Evolutionary conservation across 2,113 vertebrate species (phyloP).

Genomic region (Salvelinus namaycush): DNA sequence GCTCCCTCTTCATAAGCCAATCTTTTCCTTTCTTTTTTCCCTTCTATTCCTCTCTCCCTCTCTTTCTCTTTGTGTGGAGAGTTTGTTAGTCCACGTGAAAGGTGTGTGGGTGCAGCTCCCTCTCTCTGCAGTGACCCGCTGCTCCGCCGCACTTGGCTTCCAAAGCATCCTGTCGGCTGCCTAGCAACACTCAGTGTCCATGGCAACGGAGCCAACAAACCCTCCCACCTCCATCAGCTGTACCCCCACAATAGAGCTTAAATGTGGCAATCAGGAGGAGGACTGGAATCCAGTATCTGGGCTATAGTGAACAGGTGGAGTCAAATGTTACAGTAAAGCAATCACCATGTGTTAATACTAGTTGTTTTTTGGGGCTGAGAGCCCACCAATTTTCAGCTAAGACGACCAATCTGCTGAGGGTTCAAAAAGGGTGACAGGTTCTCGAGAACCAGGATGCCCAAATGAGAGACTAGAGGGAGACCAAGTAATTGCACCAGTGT

Average conservation of each 20-base stretch:
- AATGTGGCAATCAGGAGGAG: conserved; percentile 63
- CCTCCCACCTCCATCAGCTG: conserved; percentile 62
- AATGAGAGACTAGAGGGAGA: neutral
- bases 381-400: too few species aligned
- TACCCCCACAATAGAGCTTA: conserved; percentile 68
- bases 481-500: neutral
- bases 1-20: neutral
- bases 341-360: conserved; percentile 15
- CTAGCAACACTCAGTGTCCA: conserved; percentile 77
- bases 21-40: conserved; percentile 3
- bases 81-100: conserved; percentile 51
- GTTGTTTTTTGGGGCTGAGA: too few species aligned
- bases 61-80: conserved; percentile 23
- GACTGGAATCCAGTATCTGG: conserved; percentile 38
- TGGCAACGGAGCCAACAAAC: conserved; percentile 77
- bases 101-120: conserved; percentile 66
- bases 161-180: conserved; percentile 72
- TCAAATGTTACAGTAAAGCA: conserved; percentile 21
- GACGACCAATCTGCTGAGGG: neutral
- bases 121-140: conserved; percentile 70
- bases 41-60: neutral
- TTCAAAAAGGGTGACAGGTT: neutral
- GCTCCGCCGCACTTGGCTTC: conserved; percentile 69
- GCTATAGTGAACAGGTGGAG: conserved; percentile 21
- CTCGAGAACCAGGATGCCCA: neutral